These are phyloP conservation scores for Myanophis thanlyinensis DNA, from an alignment of 2,113 vertebrate species.

Conservation along the genomic window DNA sequence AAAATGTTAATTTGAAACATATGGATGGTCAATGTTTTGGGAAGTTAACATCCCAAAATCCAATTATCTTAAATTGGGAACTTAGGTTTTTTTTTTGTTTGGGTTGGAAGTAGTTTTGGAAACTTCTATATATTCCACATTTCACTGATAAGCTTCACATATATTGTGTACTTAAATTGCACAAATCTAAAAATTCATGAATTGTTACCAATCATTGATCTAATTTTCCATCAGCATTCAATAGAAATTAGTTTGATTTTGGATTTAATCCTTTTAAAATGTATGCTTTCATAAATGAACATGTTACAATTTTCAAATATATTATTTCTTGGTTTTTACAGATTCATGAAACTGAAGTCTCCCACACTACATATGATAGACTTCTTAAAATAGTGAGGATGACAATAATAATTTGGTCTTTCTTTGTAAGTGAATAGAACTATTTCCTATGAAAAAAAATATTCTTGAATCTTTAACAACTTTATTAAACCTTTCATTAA, in stretches of 20 bases:
- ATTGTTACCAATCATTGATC: background rate
- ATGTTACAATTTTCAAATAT: slow-evolving; percentile 1
- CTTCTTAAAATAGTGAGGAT: background rate
- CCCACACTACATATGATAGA: background rate
- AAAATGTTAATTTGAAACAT: background rate
- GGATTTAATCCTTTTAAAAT: slow-evolving; percentile 6
- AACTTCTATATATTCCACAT: background rate
- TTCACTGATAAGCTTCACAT: background rate
- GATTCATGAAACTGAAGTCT: background rate
- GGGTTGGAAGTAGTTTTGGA: background rate
- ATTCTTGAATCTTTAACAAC: background rate
- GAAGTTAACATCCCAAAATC: background rate
- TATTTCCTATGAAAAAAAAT: background rate
- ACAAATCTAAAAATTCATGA: background rate
- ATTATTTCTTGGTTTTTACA: background rate
- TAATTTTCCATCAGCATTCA: background rate
- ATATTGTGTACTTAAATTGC: background rate
- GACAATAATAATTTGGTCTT: background rate
- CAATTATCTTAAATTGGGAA: background rate
- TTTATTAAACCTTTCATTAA: background rate
- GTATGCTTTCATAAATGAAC: background rate
- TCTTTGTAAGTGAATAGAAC: background rate
- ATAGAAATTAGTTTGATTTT: background rate
- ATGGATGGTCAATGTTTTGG: background rate
- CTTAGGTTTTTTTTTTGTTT: slow-evolving; percentile 14